A percentile compares a stretch with the other conserved stretches of the same genome.
Evolutionary conservation across 2,113 vertebrate species (phyloP).

Genomic region (Opisthocomus hoazin): DNA sequence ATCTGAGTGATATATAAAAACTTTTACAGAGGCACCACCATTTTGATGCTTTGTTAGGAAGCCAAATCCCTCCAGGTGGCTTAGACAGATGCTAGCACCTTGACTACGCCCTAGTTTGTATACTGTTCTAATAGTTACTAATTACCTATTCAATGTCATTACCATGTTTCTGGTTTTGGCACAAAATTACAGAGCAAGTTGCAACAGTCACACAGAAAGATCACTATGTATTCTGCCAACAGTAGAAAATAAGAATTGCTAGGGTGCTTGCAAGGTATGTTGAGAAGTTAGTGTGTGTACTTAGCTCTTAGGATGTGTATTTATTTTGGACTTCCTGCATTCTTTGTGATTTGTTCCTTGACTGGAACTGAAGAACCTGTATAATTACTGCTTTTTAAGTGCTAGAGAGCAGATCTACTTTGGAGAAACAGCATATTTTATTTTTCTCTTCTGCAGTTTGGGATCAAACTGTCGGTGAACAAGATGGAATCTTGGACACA

Average conservation of each 20-base stretch:
- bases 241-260: constrained; percentile 15
- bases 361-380: background rate
- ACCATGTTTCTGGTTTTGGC: constrained; percentile 64
- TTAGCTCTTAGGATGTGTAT: background rate
- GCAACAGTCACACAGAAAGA: constrained; percentile 63
- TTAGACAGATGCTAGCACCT: constrained; percentile 69
- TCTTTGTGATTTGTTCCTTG: background rate
- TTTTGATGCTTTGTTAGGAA: constrained; percentile 69
- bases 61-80: constrained; percentile 73
- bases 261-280: background rate
- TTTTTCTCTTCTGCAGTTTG: background rate
- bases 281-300: background rate
- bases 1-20: constrained; percentile 58
- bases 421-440: accelerated
- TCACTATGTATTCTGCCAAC: constrained; percentile 42
- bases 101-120: constrained; percentile 72
- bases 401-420: background rate
- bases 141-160: constrained; percentile 73
- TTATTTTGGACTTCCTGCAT: constrained; percentile 18
- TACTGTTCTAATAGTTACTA: constrained; percentile 76
- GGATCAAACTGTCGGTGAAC: background rate
- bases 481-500: background rate
- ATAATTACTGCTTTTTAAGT: background rate
- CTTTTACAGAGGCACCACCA: constrained; percentile 55
- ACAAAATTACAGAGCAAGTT: constrained; percentile 69